Base-by-base conservation (phyloP, 1,140 invertebrate species). In the Listronotus bonariensis region DNA sequence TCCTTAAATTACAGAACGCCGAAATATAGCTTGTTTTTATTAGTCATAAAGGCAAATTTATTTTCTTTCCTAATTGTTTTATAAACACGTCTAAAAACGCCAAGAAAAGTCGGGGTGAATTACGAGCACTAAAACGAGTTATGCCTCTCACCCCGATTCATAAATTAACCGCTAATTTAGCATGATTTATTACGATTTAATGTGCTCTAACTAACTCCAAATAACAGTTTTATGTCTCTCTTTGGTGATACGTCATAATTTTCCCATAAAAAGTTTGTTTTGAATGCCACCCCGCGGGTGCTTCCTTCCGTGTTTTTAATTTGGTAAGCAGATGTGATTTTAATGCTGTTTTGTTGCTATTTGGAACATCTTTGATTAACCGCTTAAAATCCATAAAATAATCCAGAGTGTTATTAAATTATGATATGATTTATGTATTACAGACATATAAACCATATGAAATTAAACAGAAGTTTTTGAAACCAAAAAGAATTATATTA, bases 141-240 rank as follows among this genome's bases (percentile, higher is more conserved):
- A 62, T 62, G 51, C 52, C 65, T 67, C 51, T 60, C 59, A 67
- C 58, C 58, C 58, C 56, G 57, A 56, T 66, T 66, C 64, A 60
- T 66, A 66, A 67, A 67, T 66, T 66, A 66, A 51, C 31, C 57
- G 42, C 64, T 70, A 70, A 70, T 70, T 67, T 59, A 49, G 61
- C 48, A 70, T 70, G 69, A 71, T 71, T 71, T 71, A 68, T 71
- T 55, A 60, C 58, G 36, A 59, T 60, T 65, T 68, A 66, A 71
- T 71, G 64, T 49, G 54, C 67, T 54, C 67, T 65, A 63, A 68
- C 60, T 65, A 68, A 62, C 59, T 53, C 46, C 34, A 58, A 65
- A 62, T 62, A 68, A 60, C 59, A 56, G 62, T 68, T 66, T 65
- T 65, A 70, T 57, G 68, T 69, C 65, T 67, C 55, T 48, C 55